These are phyloP conservation scores for Phalacrocorax aristotelis DNA, from an alignment of 2,113 vertebrate genomes.

Conservation along the genomic window DNA sequence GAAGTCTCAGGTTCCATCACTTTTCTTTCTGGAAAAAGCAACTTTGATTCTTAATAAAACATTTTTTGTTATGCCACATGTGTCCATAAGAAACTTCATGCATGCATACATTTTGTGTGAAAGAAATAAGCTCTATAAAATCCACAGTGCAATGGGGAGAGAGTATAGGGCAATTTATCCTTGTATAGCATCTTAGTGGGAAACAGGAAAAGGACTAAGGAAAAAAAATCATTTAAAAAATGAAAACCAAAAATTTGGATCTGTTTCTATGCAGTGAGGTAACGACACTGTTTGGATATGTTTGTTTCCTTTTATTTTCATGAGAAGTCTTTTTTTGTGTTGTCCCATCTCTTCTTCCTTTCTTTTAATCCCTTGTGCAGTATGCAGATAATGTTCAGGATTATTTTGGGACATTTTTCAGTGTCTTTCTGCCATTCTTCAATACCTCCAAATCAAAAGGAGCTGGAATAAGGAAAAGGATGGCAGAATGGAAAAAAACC, in stretches of 20 bases:
- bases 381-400: neutral
- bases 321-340: neutral
- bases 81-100: neutral
- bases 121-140: neutral
- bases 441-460: neutral
- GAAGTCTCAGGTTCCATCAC: neutral
- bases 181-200: neutral
- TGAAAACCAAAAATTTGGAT: neutral
- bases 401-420: neutral
- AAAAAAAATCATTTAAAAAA: neutral
- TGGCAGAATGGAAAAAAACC: neutral
- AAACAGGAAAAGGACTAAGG: neutral
- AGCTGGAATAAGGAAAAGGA: neutral
- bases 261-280: neutral
- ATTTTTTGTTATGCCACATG: neutral
- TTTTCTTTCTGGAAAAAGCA: neutral
- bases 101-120: neutral
- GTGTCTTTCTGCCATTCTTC: neutral
- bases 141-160: neutral
- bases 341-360: neutral
- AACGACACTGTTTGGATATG: neutral
- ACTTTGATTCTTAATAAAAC: constrained; percentile 39
- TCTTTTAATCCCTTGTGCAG: neutral
- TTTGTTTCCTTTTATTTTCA: neutral
- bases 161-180: neutral